Evolutionary conservation across 2,113 vertebrate genomes (phyloP).

Genomic region (Aythya baeri): DNA sequence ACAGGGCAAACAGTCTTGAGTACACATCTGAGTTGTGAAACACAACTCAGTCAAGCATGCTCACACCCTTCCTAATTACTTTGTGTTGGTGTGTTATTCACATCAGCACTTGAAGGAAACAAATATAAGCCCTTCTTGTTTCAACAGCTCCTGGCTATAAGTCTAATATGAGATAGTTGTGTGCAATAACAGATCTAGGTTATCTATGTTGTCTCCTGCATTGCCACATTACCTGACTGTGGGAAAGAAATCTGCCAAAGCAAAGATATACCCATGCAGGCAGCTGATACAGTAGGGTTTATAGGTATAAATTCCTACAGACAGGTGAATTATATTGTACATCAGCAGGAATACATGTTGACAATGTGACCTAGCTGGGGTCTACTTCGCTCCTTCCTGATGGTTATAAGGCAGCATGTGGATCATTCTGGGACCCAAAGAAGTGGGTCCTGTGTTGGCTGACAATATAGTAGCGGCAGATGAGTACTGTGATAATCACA

Average conservation of each 20-base stretch:
- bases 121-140: background rate
- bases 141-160: background rate
- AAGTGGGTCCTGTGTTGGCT: background rate
- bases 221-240: background rate
- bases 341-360: background rate
- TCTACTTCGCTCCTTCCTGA: background rate
- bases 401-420: background rate
- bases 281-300: background rate
- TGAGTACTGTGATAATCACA: background rate
- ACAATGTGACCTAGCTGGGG: background rate
- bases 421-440: too few relatives aligned
- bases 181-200: background rate
- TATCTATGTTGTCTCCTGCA: rapidly evolving
- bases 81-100: background rate
- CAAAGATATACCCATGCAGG: background rate
- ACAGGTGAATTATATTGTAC: background rate
- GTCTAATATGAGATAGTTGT: background rate
- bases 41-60: background rate
- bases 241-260: background rate
- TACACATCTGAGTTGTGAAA: background rate
- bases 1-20: background rate
- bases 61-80: background rate
- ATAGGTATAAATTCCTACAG: background rate
- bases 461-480: background rate
- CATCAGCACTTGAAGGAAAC: background rate